Evolutionary conservation across 1,140 invertebrate species (phyloP).

Genomic region (Mizuhopecten yessoensis): DNA sequence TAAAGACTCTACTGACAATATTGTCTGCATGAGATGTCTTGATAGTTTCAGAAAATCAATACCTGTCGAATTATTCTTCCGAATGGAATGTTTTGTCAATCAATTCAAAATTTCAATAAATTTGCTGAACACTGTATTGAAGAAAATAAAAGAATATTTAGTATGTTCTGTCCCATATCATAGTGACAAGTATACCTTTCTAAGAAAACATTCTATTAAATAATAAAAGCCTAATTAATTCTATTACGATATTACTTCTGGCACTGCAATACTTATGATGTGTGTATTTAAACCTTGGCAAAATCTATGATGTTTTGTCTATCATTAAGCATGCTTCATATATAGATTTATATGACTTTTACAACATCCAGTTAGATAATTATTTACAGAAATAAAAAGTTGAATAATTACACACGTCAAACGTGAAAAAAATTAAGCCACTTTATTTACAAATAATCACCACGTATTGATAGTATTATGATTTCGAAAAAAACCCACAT

Average conservation of each 20-base stretch:
- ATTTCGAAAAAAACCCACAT: too few relatives aligned
- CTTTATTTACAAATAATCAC: neutral
- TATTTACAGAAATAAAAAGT: neutral
- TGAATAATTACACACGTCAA: neutral
- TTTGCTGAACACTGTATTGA: neutral
- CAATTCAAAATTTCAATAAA: neutral
- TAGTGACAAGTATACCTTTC: too few relatives aligned
- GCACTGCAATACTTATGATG: neutral
- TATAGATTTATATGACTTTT: neutral
- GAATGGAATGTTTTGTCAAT: conserved; percentile 5
- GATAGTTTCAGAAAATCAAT: neutral
- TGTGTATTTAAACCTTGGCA: neutral
- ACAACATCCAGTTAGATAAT: neutral
- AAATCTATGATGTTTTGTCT: neutral
- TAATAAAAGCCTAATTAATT: neutral
- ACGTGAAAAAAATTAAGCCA: neutral
- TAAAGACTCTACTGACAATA: too few relatives aligned
- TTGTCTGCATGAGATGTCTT: neutral
- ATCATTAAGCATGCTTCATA: neutral
- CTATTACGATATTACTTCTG: neutral
- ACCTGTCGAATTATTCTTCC: neutral
- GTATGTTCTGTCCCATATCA: neutral
- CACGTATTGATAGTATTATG: neutral
- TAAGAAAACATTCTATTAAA: neutral
- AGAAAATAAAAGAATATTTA: neutral